Evolutionary conservation across 2,113 vertebrate species (phyloP), one percentile per base, ranked within the genome.

Genomic region (Haemorhous mexicanus): DNA sequence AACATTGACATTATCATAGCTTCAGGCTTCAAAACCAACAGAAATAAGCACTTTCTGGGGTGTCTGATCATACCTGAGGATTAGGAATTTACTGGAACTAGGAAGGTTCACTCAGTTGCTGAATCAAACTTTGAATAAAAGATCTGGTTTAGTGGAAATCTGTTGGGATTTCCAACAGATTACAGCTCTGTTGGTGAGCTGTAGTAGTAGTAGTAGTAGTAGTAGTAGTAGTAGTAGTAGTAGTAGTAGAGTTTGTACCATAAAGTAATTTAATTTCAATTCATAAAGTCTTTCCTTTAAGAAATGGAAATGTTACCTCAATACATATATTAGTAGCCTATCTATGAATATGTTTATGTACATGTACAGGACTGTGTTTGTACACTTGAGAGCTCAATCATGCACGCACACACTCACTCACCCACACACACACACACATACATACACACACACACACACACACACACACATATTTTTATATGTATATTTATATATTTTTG

Each of bases 1-100:
- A 78, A 74, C 15, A 1, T 35, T 2, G 1, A 74, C 15, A 1
- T 39, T 2, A 0, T 43, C 20, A 59, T 6, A 46, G 2, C 10
- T 87, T 84, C 78, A 52, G 46, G 37, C 24, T 78, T 82, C 66
- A 78, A 78, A 87, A 39, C 3, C 20, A 78, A 35, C 16, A 58
- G 16, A 67, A 90, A 49, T 28, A 53, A 66, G 2, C 46, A n/a
- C 13, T 67, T 85, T 82, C 21, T 66, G 11, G 15, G 2, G 6
- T 50, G 4, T 10, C 18, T 79, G 52, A 67, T 10, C 32, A 47
- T 75, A 41, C 9, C 23, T 52, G 13, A 66, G 8, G 15, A 46
- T 64, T 32, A 72, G 52, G 37, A 82, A 10, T 73, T 76, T 55
- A 16, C 23, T 80, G 44, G 23, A 89, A 84, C 12, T 8, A 12